These are phyloP conservation scores for Carassius gibelio DNA, from an alignment of 2,113 vertebrate genomes.

Conservation along the genomic window DNA sequence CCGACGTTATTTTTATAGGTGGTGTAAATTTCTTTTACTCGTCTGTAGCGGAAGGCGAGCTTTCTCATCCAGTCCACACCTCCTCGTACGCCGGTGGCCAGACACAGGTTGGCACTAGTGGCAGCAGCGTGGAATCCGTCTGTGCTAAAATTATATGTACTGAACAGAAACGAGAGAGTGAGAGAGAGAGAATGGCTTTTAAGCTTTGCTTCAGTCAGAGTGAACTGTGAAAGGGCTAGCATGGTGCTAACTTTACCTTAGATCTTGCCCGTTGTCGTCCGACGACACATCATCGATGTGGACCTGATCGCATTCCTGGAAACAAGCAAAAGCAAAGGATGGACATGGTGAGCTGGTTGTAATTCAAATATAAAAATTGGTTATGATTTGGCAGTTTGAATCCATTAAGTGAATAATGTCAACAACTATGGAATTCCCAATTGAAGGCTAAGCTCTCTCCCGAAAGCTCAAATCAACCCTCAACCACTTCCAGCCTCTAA, in stretches of 20 bases:
- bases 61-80: constrained; percentile 99
- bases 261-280: constrained; percentile 96
- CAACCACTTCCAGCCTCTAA: constrained; percentile 57
- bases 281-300: constrained; percentile 98
- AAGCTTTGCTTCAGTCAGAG: constrained; percentile 3
- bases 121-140: constrained; percentile 97
- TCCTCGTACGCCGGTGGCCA: constrained; percentile 94
- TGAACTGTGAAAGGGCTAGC: neutral
- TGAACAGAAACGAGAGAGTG: constrained; percentile 56
- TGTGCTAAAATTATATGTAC: constrained; percentile 97
- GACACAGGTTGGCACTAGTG: constrained; percentile 95
- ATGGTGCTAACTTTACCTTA: constrained; percentile 81
- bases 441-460: constrained; percentile 49
- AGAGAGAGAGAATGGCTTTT: neutral
- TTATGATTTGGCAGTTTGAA: constrained; percentile 43
- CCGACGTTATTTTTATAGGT: constrained; percentile 99
- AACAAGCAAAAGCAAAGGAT: constrained; percentile 27
- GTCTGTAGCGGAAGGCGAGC: constrained; percentile 96
- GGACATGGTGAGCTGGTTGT: constrained; percentile 49
- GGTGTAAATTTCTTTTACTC: constrained; percentile 99
- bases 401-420: constrained; percentile 59
- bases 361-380: constrained; percentile 49
- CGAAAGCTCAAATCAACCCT: constrained; percentile 55
- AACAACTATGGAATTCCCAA: constrained; percentile 59
- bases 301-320: constrained; percentile 97